Percentiles rank a stretch among this genome's conserved stretches.
Evolutionary conservation across 2,113 vertebrate species (phyloP).

Genomic region (Pedionomus torquatus): DNA sequence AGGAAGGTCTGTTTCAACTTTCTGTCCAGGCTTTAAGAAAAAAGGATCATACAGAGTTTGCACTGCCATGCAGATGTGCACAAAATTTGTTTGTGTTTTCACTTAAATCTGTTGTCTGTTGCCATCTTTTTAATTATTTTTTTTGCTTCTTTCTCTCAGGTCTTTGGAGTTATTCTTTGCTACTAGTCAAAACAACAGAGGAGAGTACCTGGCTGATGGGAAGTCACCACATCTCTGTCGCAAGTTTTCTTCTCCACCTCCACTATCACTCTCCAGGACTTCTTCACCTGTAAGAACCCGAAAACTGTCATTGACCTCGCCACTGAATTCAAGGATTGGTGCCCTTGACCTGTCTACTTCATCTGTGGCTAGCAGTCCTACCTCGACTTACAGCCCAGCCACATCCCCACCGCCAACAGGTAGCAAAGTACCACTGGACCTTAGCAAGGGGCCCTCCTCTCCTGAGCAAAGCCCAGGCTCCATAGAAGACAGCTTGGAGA

Average conservation of each 20-base stretch:
- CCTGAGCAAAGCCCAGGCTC: conserved; percentile 86
- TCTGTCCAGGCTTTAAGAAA: not conserved
- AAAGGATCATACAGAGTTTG: not conserved
- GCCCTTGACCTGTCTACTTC: conserved; percentile 87
- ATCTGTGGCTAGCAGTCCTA: conserved; percentile 81
- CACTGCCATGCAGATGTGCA: not conserved
- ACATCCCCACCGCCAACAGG: conserved; percentile 82
- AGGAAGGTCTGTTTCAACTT: not conserved
- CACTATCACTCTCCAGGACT: conserved; percentile 87
- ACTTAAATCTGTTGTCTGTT: not conserved
- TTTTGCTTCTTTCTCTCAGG: conserved; percentile 65
- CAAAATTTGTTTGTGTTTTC: not conserved
- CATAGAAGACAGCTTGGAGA: conserved; percentile 80
- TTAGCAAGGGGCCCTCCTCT: conserved; percentile 81
- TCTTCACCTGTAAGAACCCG: conserved; percentile 90
- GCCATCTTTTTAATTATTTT: not conserved
- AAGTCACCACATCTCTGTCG: conserved; percentile 93
- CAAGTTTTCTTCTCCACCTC: conserved; percentile 96
- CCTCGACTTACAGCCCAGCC: conserved; percentile 79
- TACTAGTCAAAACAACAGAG: conserved; percentile 89
- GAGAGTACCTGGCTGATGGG: conserved; percentile 86
- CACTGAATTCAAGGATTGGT: conserved; percentile 84
- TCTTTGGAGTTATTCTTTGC: conserved; percentile 98
- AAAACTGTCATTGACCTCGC: conserved; percentile 93
- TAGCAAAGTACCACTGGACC: conserved; percentile 81